phyloP scores from a whole-genome alignment of 2,113 vertebrate genomes.

The Ondatra zibethicus region DNA sequence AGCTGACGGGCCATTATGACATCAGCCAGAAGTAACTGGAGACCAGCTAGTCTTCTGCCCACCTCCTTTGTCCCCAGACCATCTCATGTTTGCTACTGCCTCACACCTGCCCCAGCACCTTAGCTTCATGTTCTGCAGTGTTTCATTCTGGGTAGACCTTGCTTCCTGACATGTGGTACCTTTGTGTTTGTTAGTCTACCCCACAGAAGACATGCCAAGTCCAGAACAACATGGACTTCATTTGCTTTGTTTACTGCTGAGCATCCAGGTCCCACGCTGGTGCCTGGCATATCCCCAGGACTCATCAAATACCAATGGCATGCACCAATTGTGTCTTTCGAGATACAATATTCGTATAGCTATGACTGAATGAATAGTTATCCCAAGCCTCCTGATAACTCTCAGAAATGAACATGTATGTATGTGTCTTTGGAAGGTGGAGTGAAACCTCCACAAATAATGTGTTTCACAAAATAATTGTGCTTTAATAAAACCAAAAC shows the following conservation, averaged over 20 bases:
- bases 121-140: too few species aligned
- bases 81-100: rapidly evolving
- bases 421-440: not conserved
- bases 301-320: not conserved
- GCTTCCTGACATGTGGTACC: not conserved
- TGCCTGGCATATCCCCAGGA: too few species aligned
- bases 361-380: not conserved
- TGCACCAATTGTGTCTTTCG: not conserved
- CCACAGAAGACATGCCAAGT: not conserved
- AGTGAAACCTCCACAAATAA: rapidly evolving
- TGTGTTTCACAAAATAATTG: conserved; percentile 6
- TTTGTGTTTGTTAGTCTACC: not conserved
- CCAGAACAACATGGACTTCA: not conserved
- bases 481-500: not conserved
- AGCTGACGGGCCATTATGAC: not conserved
- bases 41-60: not conserved
- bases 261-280: not conserved
- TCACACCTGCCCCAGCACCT: not conserved
- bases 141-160: not conserved
- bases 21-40: not conserved
- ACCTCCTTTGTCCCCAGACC: too few species aligned
- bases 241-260: not conserved
- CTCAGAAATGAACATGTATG: not conserved
- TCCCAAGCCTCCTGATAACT: not conserved
- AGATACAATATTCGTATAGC: not conserved